phyloP scores from a whole-genome alignment of 1,140 invertebrate species.

The Eufriesea mexicana region DNA sequence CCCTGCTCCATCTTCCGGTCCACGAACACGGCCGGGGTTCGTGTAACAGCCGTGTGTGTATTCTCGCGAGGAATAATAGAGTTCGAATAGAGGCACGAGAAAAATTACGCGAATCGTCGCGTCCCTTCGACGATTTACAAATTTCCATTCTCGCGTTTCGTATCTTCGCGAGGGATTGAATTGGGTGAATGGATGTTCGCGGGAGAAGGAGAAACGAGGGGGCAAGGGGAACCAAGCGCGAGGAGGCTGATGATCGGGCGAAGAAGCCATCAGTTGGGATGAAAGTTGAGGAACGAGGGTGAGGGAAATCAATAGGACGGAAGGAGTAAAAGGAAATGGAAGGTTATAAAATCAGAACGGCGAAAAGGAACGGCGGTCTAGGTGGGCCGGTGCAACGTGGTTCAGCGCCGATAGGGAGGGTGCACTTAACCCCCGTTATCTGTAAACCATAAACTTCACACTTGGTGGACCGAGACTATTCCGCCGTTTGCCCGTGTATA shows the following conservation, averaged over 20 bases:
- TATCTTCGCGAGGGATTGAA: neutral
- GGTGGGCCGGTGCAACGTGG: slow-evolving; percentile 12
- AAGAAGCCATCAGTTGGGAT: neutral
- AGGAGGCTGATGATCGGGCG: neutral
- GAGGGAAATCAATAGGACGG: slow-evolving; percentile 19
- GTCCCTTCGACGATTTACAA: neutral
- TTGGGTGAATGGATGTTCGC: neutral
- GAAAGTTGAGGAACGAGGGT: neutral
- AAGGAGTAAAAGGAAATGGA: slow-evolving; percentile 24
- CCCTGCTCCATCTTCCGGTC: neutral
- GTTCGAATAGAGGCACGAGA: neutral
- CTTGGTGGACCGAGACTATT: slow-evolving; percentile 42
- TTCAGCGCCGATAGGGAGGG: slow-evolving; percentile 25
- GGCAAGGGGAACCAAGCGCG: neutral
- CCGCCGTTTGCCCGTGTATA: slow-evolving; percentile 15
- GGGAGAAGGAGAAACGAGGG: neutral
- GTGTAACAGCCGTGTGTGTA: neutral
- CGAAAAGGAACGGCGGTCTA: neutral
- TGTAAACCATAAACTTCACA: slow-evolving; percentile 58
- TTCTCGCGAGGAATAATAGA: neutral
- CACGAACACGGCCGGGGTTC: neutral
- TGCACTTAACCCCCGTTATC: slow-evolving; percentile 57
- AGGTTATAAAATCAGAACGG: slow-evolving; percentile 39
- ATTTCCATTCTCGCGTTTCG: neutral
- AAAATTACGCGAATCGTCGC: neutral